Conservation (phyloP, 2,797 vertebrate genomes). For the Sternarchorhynchus goeldii region DNA sequence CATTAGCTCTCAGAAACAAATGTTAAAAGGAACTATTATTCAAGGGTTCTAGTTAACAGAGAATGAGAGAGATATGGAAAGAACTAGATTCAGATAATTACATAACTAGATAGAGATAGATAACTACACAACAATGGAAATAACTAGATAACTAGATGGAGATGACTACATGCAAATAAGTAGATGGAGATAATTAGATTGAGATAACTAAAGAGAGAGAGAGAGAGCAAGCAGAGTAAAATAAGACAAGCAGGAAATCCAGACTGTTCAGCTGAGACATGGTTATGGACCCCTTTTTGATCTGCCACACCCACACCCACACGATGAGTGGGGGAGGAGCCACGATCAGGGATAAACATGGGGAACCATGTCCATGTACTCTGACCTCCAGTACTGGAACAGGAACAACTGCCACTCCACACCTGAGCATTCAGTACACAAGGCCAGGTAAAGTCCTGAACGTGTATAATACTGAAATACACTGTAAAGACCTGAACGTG, state of each 20-base stretch:
- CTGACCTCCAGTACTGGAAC: too few relatives aligned
- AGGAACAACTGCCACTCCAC: too few relatives aligned
- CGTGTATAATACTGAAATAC: too few relatives aligned
- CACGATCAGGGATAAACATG: too few relatives aligned
- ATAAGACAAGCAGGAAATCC: background rate
- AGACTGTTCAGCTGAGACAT: background rate
- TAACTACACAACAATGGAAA: background rate
- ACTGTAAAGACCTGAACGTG: too few relatives aligned
- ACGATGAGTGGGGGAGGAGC: too few relatives aligned
- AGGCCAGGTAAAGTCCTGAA: too few relatives aligned
- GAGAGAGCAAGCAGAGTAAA: background rate
- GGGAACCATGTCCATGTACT: too few relatives aligned
- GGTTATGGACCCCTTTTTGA: background rate
- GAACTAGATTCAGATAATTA: background rate
- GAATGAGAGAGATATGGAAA: background rate
- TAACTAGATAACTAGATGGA: background rate
- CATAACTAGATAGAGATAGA: conserved; percentile 28
- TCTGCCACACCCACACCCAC: too few relatives aligned
- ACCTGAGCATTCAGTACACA: too few relatives aligned
- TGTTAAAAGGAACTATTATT: conserved; percentile 5
- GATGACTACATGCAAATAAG: background rate
- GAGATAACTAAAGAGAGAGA: conserved; percentile 19
- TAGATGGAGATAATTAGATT: conserved; percentile 27
- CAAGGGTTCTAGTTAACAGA: background rate
- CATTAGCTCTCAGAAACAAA: background rate